Base-by-base conservation (phyloP, 2,113 vertebrate species). In the Montifringilla adamsi region DNA sequence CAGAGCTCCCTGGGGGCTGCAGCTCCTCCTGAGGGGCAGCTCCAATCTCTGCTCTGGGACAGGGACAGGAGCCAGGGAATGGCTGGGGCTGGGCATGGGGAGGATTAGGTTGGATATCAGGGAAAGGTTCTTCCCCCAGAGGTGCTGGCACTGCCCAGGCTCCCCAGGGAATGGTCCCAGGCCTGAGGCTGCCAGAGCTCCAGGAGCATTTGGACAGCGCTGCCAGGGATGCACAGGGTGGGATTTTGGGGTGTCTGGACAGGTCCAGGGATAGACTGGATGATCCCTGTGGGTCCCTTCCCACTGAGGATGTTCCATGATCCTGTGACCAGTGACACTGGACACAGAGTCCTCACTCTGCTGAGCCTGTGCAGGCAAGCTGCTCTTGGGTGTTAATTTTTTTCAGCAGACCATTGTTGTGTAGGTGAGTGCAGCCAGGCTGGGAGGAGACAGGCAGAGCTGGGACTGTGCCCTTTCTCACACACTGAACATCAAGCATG, bases 21-120 rank as follows among this genome's bases (percentile, higher is more conserved):
- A 82, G 46, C 39, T 62, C 33, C 55, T 69, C 74, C 33, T 0
- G 0, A 78, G 64, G 55, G 47, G 9, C 55, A 46, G 47, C 87
- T 62, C 87, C 1, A 1, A 1, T 16, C 55, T 83, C 47, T 89
- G 70, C 47, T 69, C 53, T 53, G 47, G 7, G 47, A 20, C 55
- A 62, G 47, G n/a, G 21, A 15, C 55, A 55, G 70, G 3, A 14
- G 4, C 46, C 3, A 47, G 87, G 62, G 41, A 5, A 19, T 0
- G 5, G 55, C 70, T 76, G 55, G 55, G 46, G 69, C 46, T 68
- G 69, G 2, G 39, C 0, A 2, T 10, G 24, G 28, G n/a, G 13
- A 41, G 11, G 9, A 1, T 2, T 5, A 3, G 26, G 24, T 0
- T 82, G 78, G n/a, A 11, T 0, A 0, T 69, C 10, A 35, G 47